Evolutionary conservation across 2,888 invertebrate species (phyloP).

Genomic region (Seladonia tumulorum): DNA sequence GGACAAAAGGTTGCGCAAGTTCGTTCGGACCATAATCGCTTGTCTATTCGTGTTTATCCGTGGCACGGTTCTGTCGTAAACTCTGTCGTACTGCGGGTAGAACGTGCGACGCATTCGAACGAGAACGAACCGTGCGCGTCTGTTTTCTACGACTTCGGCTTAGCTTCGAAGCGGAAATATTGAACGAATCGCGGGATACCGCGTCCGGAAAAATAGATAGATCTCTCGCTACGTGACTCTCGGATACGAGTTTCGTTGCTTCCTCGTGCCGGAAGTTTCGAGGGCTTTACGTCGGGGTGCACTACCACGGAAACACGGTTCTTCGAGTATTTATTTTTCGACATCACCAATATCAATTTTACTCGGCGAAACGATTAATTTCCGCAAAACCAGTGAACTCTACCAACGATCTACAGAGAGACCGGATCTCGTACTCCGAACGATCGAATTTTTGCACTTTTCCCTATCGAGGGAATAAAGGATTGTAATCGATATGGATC

Average conservation of each 20-base stretch:
- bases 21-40: neutral
- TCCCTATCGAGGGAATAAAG: neutral
- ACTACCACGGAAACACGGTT: neutral
- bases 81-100: neutral
- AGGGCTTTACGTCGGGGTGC: neutral
- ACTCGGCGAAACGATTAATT: too few species aligned
- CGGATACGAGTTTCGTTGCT: neutral
- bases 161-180: neutral
- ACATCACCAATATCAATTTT: neutral
- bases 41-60: conserved; percentile 5
- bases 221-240: neutral
- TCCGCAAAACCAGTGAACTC: too few species aligned
- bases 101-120: conserved; percentile 3
- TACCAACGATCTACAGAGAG: neutral
- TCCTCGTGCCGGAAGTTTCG: neutral
- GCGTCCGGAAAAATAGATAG: neutral
- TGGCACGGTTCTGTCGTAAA: neutral
- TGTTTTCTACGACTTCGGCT: neutral
- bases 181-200: neutral
- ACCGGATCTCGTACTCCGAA: neutral
- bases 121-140: neutral
- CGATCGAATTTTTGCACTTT: neutral
- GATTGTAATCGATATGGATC: neutral
- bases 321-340: neutral
- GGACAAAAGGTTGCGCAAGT: neutral